Evolutionary conservation across 1,140 invertebrate genomes (phyloP).

Genomic region (Prorops nasuta): DNA sequence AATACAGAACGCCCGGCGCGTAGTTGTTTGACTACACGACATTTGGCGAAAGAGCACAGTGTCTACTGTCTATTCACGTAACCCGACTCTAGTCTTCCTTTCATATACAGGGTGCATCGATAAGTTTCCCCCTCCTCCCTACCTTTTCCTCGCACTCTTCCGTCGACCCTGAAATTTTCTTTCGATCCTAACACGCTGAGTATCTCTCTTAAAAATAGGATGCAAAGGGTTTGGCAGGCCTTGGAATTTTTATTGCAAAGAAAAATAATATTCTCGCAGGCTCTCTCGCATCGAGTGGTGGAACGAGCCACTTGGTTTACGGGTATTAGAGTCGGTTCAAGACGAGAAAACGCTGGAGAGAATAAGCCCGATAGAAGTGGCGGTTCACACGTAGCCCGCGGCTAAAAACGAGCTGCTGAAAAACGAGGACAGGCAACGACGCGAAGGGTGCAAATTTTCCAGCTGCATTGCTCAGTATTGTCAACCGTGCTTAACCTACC

Average conservation of each 20-base stretch:
- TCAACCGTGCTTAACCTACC: conserved; percentile 30
- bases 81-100: conserved; percentile 8
- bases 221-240: background rate
- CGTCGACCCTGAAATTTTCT: background rate
- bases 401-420: conserved; percentile 14
- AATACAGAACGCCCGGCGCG: conserved; percentile 22
- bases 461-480: conserved; percentile 24
- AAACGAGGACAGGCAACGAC: conserved; percentile 7
- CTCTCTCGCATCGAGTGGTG: background rate
- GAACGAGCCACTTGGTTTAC: background rate
- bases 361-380: background rate
- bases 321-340: no score
- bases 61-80: conserved; percentile 10
- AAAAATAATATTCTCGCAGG: background rate
- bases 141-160: background rate
- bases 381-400: conserved; percentile 10
- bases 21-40: conserved; percentile 17
- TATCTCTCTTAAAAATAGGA: background rate
- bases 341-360: no score
- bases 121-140: background rate
- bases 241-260: background rate
- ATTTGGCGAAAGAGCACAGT: conserved; percentile 14
- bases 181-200: background rate
- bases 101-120: conserved; percentile 12
- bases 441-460: conserved; percentile 21